Evolutionary conservation across 2,113 vertebrate species (phyloP).

Genomic region (Thermophis baileyi): DNA sequence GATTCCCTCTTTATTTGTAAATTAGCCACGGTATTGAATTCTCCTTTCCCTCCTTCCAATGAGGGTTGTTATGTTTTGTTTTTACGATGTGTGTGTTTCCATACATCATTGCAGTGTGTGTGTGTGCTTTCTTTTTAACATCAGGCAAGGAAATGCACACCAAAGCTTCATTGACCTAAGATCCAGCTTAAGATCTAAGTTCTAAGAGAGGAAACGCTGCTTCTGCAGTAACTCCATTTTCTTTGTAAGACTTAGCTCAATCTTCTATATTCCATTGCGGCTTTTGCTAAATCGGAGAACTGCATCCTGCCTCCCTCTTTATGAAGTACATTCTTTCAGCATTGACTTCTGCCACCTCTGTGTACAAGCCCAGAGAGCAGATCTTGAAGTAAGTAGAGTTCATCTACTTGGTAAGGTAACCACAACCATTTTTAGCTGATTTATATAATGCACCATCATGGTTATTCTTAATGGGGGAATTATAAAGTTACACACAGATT

Average conservation of each 20-base stretch:
- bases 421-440: slow-evolving; percentile 68
- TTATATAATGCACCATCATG: slow-evolving; percentile 55
- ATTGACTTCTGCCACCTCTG: slow-evolving; percentile 67
- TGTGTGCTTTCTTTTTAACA: not conserved
- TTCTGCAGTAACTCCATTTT: not conserved
- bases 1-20: not conserved
- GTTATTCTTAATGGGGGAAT: slow-evolving; percentile 54
- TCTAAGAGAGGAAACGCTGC: not conserved
- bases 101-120: not conserved
- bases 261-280: slow-evolving; percentile 35
- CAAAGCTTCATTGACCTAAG: not conserved
- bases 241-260: not conserved
- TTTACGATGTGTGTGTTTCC: not conserved
- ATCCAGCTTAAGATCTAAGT: not conserved
- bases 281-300: slow-evolving; percentile 56
- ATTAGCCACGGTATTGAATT: not conserved
- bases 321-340: slow-evolving; percentile 37
- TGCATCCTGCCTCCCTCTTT: slow-evolving; percentile 17
- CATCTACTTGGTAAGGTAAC: slow-evolving; percentile 65
- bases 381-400: slow-evolving; percentile 73
- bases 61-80: not conserved
- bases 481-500: slow-evolving; percentile 57
- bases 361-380: slow-evolving; percentile 51
- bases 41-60: not conserved
- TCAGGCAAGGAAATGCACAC: not conserved